Conservation (phyloP, 2,113 vertebrate genomes). For the Gymnarchus niloticus region DNA sequence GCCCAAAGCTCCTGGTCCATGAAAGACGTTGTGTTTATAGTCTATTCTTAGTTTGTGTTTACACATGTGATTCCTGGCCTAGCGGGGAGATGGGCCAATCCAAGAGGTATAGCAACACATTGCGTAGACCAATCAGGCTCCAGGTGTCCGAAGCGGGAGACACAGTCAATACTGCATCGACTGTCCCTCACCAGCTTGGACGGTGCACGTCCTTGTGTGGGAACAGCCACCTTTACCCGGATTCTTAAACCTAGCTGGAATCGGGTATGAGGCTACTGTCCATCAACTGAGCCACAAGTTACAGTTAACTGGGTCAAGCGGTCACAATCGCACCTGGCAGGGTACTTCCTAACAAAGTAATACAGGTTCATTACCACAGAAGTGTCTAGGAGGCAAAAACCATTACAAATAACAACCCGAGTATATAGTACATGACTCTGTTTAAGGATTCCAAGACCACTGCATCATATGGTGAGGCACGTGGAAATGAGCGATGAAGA, state of each 20-base stretch:
- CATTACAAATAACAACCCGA: neutral
- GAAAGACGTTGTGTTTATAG: conserved; percentile 34
- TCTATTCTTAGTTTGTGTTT: conserved; percentile 43
- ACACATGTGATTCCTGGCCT: conserved; percentile 28
- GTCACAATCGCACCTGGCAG: neutral
- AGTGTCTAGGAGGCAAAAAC: conserved; percentile 1
- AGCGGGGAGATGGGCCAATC: neutral
- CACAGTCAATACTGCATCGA: too few species aligned
- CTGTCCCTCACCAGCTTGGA: neutral
- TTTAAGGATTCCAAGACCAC: neutral
- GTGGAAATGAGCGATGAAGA: neutral
- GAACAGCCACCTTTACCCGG: neutral
- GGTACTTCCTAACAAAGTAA: neutral
- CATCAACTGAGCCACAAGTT: neutral
- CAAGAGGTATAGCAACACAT: neutral
- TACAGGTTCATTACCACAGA: neutral
- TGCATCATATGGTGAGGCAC: neutral
- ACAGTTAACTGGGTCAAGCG: neutral
- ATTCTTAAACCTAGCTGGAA: neutral
- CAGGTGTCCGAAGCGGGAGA: neutral
- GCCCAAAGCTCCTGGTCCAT: conserved; percentile 15
- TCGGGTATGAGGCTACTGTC: neutral
- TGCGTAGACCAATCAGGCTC: conserved; percentile 17
- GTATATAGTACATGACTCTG: neutral
- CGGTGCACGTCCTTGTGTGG: neutral